Percentiles rank a stretch among this genome's conserved stretches.
Conservation (phyloP, 2,797 vertebrate genomes). For the Muraenolepis orangiensis region DNA sequence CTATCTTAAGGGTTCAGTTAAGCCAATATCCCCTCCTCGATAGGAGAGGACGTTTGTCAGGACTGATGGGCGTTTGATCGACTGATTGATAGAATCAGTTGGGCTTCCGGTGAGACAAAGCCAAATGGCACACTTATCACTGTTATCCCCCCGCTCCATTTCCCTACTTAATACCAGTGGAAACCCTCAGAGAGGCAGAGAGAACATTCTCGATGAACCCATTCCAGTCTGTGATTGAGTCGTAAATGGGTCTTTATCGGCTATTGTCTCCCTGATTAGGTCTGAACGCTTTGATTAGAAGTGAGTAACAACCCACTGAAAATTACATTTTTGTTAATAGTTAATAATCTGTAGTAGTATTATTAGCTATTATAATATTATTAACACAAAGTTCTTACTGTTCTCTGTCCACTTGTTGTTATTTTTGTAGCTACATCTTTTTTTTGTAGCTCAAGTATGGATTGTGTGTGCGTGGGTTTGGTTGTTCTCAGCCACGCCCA, state of each 20-base stretch:
- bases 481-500: not conserved
- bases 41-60: not conserved
- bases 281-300: not conserved
- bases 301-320: not conserved
- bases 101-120: not conserved
- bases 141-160: too few relatives aligned
- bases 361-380: not conserved
- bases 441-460: not conserved
- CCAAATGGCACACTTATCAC: not conserved
- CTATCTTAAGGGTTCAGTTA: not conserved
- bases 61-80: not conserved
- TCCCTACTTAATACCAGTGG: too few relatives aligned
- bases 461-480: not conserved
- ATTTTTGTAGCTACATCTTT: too few relatives aligned
- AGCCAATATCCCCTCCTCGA: not conserved
- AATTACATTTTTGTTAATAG: not conserved
- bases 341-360: too few relatives aligned
- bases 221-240: not conserved
- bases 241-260: not conserved
- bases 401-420: not conserved
- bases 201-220: not conserved
- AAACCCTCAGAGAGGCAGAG: too few relatives aligned
- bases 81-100: not conserved
- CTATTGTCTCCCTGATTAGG: not conserved
- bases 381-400: not conserved